Base-by-base conservation (phyloP, 2,113 vertebrate genomes). In the Gasterosteus aculeatus region DNA sequence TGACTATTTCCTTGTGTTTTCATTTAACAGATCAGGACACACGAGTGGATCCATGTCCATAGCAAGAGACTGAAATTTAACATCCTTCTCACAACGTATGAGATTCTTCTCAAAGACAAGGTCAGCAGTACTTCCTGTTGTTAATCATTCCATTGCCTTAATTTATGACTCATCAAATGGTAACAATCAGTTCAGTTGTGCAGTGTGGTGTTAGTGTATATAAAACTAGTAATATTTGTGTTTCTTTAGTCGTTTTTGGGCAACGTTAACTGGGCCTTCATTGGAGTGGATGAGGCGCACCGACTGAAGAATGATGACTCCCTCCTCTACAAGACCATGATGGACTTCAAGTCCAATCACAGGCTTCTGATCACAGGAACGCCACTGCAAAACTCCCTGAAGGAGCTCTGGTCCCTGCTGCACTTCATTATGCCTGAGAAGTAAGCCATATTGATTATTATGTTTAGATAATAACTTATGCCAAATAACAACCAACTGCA, bases 381-480 rank as follows among this genome's bases (percentile, higher is more conserved):
- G 0, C 98, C 98, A 49, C 91, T 99, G 63, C 98, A 99, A 92
- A 99, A 99, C 88, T 99, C 98, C 2, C 95, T 99, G 35, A 99
- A 99, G 91, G 98, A 99, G 75, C 96, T 99, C 26, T 99, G 98
- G 98, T 99, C 98, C 71, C 92, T 99, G 72, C 90, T 99, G 64
- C 98, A 97, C 89, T 99, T 99, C 95, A 99, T 99, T 82, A 99
- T 99, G 98, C 97, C 98, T 29, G 97, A 99, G 88, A 99, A 99
- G 98, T 99, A 97, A 87, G 96, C 74, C 69, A 65, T 31, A 10
- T 38, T 2, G 7, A 2, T 31, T 67, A 16, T 69, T 56, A 16
- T 7, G 7, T n/a, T 46, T 29, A 18, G 12, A 64, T 11, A 33
- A 16, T 16, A 46, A 63, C 38, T 11, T 22, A 10, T 49, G 18